Conservation (phyloP, 2,113 vertebrate species). For the Agelaius tricolor region DNA sequence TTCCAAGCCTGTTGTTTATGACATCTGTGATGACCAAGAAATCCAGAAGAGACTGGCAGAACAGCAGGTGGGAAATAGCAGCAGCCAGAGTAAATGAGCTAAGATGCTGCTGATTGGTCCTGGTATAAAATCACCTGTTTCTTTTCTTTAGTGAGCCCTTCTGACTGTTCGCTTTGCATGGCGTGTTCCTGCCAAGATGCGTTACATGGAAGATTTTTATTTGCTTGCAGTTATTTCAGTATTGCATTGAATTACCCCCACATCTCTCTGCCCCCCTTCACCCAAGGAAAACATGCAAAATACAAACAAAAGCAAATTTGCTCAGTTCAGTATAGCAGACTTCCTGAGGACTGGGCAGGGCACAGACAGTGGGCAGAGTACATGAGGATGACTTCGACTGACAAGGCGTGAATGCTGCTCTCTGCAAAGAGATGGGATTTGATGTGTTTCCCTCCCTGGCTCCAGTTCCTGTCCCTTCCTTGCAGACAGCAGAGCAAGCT, state of each 20-base stretch:
- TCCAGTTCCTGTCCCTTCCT: not conserved
- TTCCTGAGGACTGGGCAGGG: not conserved
- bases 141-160: not conserved
- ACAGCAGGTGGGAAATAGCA: conserved; percentile 84
- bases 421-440: not conserved
- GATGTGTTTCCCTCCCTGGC: not conserved
- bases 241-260: not conserved
- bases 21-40: conserved; percentile 88
- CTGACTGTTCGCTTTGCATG: not conserved
- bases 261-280: not conserved
- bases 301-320: not conserved
- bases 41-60: conserved; percentile 93
- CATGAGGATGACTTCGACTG: not conserved
- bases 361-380: not conserved
- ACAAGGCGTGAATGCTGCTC: not conserved
- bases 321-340: not conserved
- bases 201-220: not conserved
- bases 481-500: not conserved
- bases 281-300: not conserved
- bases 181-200: not conserved
- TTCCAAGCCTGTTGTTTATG: conserved; percentile 89
- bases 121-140: not conserved
- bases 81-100: not conserved
- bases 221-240: not conserved
- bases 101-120: not conserved